Evolutionary conservation across 2,888 invertebrate genomes (phyloP).

Genomic region (Aspidiotus destructor): DNA sequence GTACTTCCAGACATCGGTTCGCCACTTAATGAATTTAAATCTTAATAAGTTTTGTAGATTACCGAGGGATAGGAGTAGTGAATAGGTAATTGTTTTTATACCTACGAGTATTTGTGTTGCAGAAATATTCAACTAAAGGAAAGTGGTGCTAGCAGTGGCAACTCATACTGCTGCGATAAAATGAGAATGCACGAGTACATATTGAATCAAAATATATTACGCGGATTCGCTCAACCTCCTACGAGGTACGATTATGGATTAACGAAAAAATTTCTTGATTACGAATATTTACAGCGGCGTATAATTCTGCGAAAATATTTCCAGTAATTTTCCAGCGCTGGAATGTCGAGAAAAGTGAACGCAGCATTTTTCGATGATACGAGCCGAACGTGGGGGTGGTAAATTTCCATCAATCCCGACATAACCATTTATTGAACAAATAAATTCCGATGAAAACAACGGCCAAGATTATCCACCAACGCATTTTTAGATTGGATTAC

Average conservation of each 20-base stretch:
- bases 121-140: too few relatives aligned
- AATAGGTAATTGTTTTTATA: not conserved
- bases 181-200: slow-evolving; percentile 4
- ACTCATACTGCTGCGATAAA: not conserved
- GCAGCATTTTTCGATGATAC: too few relatives aligned
- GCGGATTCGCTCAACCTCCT: not conserved
- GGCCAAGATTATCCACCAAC: slow-evolving; percentile 18
- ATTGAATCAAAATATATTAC: not conserved
- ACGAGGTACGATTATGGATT: not conserved
- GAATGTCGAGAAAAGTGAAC: too few relatives aligned
- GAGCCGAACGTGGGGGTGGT: too few relatives aligned
- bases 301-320: too few relatives aligned
- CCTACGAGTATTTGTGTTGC: not conserved
- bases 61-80: not conserved
- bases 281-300: too few relatives aligned
- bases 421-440: slow-evolving; percentile 26
- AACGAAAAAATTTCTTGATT: too few relatives aligned
- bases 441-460: slow-evolving; percentile 19
- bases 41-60: not conserved
- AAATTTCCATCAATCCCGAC: slow-evolving; percentile 13
- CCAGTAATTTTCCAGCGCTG: too few relatives aligned
- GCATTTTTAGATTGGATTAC: too few relatives aligned
- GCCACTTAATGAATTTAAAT: not conserved
- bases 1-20: not conserved
- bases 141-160: too few relatives aligned